A percentile compares a stretch with the other conserved stretches of the same genome.
Evolutionary conservation across 2,113 vertebrate species (phyloP).

Genomic region (Sphyrna mokarran): DNA sequence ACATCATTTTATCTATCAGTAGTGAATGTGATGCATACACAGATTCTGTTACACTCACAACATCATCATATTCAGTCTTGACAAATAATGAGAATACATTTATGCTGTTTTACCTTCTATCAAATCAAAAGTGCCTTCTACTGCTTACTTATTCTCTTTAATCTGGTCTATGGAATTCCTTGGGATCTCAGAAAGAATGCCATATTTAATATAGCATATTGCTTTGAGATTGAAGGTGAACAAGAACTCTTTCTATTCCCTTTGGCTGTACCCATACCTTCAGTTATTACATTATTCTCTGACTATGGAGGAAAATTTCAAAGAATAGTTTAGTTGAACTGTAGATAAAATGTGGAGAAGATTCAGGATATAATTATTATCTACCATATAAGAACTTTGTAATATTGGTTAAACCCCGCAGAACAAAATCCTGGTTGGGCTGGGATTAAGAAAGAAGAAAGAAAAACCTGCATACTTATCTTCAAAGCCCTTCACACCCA

Average conservation of each 20-base stretch:
- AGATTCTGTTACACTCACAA: not conserved
- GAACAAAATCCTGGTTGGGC: not conserved
- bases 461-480: not conserved
- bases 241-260: not conserved
- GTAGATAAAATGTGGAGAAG: not conserved
- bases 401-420: not conserved
- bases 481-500: not conserved
- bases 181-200: not conserved
- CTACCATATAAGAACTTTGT: not conserved
- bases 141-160: not conserved
- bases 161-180: not conserved
- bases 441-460: conserved; percentile 4
- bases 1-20: not conserved
- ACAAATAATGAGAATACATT: not conserved
- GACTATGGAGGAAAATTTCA: not conserved
- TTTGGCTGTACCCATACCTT: not conserved
- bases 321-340: conserved; percentile 10
- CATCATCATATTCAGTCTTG: not conserved
- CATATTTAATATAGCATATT: not conserved
- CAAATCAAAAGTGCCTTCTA: not conserved
- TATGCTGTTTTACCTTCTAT: not conserved
- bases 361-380: not conserved
- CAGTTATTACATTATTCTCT: not conserved
- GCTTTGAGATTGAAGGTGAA: not conserved
- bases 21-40: not conserved